A percentile compares a stretch with the other conserved stretches of the same genome.
These are phyloP conservation scores for Pocillopora grandis DNA, from an alignment of 92 coral and sea anemone genomes.

Conservation along the genomic window DNA sequence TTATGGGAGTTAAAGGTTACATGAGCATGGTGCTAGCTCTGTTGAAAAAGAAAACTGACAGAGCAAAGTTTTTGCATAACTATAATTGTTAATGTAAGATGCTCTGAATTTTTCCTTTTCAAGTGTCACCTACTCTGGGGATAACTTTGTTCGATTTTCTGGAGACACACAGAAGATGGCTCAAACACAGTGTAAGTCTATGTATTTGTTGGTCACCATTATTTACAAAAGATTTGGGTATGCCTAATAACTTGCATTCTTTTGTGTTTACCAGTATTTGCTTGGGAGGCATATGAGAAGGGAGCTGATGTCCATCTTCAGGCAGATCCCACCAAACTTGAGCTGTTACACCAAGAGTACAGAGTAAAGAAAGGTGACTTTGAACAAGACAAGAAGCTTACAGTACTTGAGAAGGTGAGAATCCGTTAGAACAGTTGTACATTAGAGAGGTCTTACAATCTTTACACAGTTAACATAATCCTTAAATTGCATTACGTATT, in stretches of 20 bases:
- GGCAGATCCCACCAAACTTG: constrained; percentile 97
- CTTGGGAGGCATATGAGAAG: constrained; percentile 99
- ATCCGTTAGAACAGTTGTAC: background rate
- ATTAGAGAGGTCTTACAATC: too few relatives aligned
- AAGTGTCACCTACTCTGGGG: constrained; percentile 88
- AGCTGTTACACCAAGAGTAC: constrained; percentile 94
- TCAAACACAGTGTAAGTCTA: constrained; percentile 79
- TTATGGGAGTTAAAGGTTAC: too few relatives aligned
- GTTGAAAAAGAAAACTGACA: too few relatives aligned
- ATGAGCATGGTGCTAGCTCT: too few relatives aligned
- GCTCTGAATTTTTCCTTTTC: background rate
- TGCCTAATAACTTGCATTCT: background rate
- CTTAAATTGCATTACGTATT: too few relatives aligned
- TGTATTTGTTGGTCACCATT: background rate
- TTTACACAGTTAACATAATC: too few relatives aligned
- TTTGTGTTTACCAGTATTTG: constrained; percentile 77
- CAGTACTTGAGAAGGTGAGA: constrained; percentile 81
- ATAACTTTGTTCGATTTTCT: constrained; percentile 96
- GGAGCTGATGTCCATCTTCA: constrained; percentile 98
- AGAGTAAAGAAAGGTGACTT: constrained; percentile 91
- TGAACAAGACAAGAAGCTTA: constrained; percentile 87
- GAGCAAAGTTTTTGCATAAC: too few relatives aligned
- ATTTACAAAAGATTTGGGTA: too few relatives aligned
- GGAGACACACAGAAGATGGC: constrained; percentile 99
- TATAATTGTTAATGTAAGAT: background rate